Evolutionary conservation across 2,113 vertebrate genomes (phyloP), one percentile per base, ranked within the genome.

Genomic region (Phrynosoma platyrhinos): DNA sequence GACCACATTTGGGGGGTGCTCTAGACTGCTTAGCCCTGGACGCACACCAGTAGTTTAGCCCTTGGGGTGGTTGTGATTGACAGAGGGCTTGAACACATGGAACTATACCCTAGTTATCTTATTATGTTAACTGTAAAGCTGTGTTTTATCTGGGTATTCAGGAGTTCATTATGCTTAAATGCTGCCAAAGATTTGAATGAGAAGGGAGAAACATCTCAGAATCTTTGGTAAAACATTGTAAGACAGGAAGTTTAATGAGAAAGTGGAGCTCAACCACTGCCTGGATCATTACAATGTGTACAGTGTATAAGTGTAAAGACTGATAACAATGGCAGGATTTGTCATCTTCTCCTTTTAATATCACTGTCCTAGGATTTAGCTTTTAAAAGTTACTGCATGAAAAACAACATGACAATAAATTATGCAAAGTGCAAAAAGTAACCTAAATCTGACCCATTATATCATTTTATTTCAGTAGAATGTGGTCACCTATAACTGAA

Each of bases 301-400:
- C 58, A 47, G 2, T 47, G 2, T 6, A 47, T n/a, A 58, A 58
- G 14, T 58, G 55, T 58, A 58, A 79, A 77, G 55, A 75, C 84
- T 83, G 36, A 66, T 78, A 79, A 82, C 64, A 76, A 85, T 64
- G 83, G 40, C 75, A 77, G 53, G n/a, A 86, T 18, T 14, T 0
- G 8, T 69, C 25, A 55, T 62, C 55, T 82, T 47, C 40, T 68
- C 72, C 62, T 72, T 72, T 84, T 0, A 85, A 72, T 36, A n/a
- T 91, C 91, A 90, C 84, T 91, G 47, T 5, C 47, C 90, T 79
- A 91, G 32, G 9, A 79, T 93, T 87, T 62, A 18, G 89, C 86
- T 89, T 93, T 91, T 88, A 88, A 90, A 93, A 88, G 85, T 90
- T n/a, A 14, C 25, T 75, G 30, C 71, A 76, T 86, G 79, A 75